phyloP scores from a whole-genome alignment of 2,113 vertebrate species.

The Thalassoma bifasciatum region DNA sequence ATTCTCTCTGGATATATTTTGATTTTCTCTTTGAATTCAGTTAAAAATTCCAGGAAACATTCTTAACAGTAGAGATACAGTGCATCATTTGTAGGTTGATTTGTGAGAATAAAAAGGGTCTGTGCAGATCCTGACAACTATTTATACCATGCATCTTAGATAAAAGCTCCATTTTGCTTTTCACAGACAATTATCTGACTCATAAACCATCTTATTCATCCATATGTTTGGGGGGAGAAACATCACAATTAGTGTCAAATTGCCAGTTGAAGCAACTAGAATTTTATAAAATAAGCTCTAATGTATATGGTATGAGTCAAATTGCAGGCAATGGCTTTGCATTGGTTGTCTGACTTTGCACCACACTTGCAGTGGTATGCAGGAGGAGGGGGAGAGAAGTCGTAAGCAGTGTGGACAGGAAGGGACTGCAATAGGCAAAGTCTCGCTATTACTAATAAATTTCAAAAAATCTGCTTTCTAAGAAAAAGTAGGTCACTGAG shows the following conservation, averaged over 20 bases:
- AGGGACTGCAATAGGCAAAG: constrained; percentile 33
- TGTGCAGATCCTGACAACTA: too few species aligned
- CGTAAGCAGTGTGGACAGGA: constrained; percentile 25
- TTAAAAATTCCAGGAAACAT: too few species aligned
- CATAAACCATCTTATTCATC: too few species aligned
- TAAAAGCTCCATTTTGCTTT: too few species aligned
- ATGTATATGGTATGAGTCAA: constrained; percentile 13
- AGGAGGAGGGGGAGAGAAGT: background rate
- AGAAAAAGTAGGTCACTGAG: constrained; percentile 70
- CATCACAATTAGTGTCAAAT: background rate
- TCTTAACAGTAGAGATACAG: too few species aligned
- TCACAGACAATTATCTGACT: too few species aligned
- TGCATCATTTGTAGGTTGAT: too few species aligned
- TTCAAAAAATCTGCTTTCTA: constrained; percentile 40
- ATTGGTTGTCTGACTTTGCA: constrained; percentile 26
- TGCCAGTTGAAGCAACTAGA: background rate
- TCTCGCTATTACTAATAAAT: constrained; percentile 60
- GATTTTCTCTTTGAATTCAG: too few species aligned
- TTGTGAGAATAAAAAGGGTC: too few species aligned
- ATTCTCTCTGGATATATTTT: too few species aligned
- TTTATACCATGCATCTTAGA: too few species aligned
- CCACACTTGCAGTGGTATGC: background rate
- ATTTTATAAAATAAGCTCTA: constrained; percentile 26
- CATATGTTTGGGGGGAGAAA: background rate
- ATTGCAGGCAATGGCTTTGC: constrained; percentile 23